Conservation (phyloP, 2,797 vertebrate genomes). For the Liasis olivaceus region DNA sequence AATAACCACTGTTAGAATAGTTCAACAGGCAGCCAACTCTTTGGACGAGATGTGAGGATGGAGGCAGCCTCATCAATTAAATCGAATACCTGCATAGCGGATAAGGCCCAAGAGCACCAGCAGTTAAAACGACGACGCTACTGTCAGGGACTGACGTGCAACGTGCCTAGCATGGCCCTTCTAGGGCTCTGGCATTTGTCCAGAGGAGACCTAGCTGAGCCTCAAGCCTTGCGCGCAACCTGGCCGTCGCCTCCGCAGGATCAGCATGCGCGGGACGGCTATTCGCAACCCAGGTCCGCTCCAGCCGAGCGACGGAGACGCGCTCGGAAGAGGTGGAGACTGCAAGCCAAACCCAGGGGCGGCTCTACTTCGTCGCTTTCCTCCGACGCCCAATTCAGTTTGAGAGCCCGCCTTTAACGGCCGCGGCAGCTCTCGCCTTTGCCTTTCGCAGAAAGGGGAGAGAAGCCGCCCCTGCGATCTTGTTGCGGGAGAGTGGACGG, state of each 20-base stretch:
- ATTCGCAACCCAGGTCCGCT: no score
- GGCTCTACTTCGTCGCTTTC: background rate
- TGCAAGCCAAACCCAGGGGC: background rate
- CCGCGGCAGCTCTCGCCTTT: background rate
- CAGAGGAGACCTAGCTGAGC: background rate
- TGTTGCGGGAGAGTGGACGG: background rate
- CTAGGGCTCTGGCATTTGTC: background rate
- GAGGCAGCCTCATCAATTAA: background rate
- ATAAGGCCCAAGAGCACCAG: background rate
- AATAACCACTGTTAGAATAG: background rate
- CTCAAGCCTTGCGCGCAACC: background rate
- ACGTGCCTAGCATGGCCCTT: background rate
- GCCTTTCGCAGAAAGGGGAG: background rate
- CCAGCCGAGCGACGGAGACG: background rate
- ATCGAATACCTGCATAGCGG: background rate
- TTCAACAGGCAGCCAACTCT: background rate
- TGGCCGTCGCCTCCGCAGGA: background rate
- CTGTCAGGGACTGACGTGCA: background rate
- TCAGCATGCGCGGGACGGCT: no score
- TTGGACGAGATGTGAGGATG: background rate
- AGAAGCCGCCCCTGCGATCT: no score
- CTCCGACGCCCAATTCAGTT: background rate
- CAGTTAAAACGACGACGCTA: background rate
- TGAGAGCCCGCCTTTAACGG: slow-evolving; percentile 19
- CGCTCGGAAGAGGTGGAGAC: background rate